Evolutionary conservation across 2,797 vertebrate genomes (phyloP).

Genomic region (Champsocephalus gunnari): DNA sequence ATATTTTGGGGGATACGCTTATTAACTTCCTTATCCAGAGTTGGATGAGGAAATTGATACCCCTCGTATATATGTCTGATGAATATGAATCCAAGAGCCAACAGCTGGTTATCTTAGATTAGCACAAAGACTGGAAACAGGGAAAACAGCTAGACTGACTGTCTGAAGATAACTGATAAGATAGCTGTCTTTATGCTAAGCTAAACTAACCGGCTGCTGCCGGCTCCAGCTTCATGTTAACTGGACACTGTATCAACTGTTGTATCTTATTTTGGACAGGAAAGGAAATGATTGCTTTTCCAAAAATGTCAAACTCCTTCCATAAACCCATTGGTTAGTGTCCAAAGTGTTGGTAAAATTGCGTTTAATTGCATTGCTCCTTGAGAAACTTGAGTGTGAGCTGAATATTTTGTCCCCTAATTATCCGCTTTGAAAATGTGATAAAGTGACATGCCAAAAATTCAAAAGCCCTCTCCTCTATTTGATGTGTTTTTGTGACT

Average conservation of each 20-base stretch:
- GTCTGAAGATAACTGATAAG: not conserved
- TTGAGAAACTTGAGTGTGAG: not conserved
- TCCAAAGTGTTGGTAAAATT: not conserved
- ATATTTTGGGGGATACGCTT: not conserved
- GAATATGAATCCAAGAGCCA: not conserved
- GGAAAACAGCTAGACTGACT: not conserved
- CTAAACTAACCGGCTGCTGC: not conserved
- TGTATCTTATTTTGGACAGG: not conserved
- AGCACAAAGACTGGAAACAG: not conserved
- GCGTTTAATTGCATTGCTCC: not conserved
- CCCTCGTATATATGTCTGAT: not conserved
- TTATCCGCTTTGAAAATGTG: conserved; percentile 42
- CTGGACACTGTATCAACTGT: not conserved
- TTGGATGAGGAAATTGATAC: not conserved
- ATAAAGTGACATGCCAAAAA: conserved; percentile 26
- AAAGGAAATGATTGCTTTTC: not conserved
- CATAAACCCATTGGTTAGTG: not conserved
- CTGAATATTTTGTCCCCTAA: conserved; percentile 19
- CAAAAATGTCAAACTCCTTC: conserved; percentile 3
- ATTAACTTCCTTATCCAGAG: not conserved
- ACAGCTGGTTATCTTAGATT: conserved; percentile 2
- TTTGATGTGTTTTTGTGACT: conserved; percentile 35
- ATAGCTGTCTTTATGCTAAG: not conserved
- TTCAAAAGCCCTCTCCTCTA: conserved; percentile 16
- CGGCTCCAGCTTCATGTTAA: not conserved